Conservation (phyloP, 2,797 vertebrate species). For the Parotocinclus haroldoi region DNA sequence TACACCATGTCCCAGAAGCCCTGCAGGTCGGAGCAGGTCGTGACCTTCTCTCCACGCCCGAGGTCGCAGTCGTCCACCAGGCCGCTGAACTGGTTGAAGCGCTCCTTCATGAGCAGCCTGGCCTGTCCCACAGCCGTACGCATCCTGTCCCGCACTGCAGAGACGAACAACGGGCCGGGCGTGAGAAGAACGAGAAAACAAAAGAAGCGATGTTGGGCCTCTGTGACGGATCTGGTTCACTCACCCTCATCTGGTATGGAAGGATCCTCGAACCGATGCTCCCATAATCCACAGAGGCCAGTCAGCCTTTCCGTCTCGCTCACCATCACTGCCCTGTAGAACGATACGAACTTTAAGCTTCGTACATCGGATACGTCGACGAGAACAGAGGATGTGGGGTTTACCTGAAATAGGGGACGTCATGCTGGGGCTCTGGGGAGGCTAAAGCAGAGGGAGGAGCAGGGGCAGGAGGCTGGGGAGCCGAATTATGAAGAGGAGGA, state of each 20-base stretch:
- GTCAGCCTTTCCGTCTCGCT: constrained; percentile 74
- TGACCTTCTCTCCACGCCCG: constrained; percentile 81
- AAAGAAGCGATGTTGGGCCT: no score
- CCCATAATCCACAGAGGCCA: constrained; percentile 74
- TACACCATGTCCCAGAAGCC: constrained; percentile 98
- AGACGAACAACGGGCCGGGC: constrained; percentile 10
- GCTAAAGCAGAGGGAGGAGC: constrained; percentile 5
- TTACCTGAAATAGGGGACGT: constrained; percentile 74
- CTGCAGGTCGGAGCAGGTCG: constrained; percentile 83
- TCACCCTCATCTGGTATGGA: constrained; percentile 91
- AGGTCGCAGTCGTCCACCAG: constrained; percentile 90
- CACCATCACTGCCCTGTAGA: constrained; percentile 71
- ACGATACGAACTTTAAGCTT: no score
- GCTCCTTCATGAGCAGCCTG: constrained; percentile 83
- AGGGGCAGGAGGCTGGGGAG: constrained; percentile 22
- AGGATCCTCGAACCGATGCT: constrained; percentile 69
- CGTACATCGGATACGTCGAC: no score
- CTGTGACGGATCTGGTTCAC: constrained; percentile 45
- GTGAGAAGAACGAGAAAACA: not conserved
- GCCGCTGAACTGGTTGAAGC: constrained; percentile 88
- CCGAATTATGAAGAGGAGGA: constrained; percentile 7
- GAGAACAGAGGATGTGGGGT: not conserved
- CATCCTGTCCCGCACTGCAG: constrained; percentile 82
- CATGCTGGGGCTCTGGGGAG: constrained; percentile 58
- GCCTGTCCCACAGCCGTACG: constrained; percentile 87